These are phyloP conservation scores for Hipposideros armiger DNA, from an alignment of 2,113 vertebrate species.

Conservation along the genomic window DNA sequence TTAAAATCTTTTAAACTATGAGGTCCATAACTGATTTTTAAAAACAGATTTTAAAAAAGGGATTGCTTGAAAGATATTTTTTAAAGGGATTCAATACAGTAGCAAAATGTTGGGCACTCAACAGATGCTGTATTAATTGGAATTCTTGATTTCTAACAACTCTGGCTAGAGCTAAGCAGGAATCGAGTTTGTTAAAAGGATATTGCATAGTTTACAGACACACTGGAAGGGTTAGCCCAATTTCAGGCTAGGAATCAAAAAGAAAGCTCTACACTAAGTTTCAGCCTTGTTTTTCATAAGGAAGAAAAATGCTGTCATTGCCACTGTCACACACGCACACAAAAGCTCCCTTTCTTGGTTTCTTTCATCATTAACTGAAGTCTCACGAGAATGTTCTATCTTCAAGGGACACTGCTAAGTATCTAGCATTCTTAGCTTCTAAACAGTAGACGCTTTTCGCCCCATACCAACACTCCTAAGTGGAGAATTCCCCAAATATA, in stretches of 20 bases:
- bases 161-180: background rate
- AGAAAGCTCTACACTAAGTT: background rate
- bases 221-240: background rate
- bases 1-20: constrained; percentile 28
- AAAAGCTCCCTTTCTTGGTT: background rate
- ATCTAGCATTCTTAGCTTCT: background rate
- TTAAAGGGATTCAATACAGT: background rate
- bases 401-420: constrained; percentile 5
- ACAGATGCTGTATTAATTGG: background rate
- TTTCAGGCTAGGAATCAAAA: constrained; percentile 2
- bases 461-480: background rate
- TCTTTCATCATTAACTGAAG: background rate
- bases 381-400: background rate
- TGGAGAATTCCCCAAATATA: constrained; percentile 60
- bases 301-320: background rate
- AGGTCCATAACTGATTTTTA: background rate
- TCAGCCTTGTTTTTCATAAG: constrained; percentile 11
- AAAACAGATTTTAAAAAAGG: background rate
- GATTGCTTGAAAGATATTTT: constrained; percentile 47
- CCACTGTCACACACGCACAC: background rate
- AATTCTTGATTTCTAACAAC: background rate
- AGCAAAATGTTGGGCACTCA: background rate
- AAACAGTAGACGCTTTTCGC: background rate
- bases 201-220: background rate
- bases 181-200: constrained; percentile 5